Evolutionary conservation across 1,140 invertebrate species (phyloP), one percentile per base, ranked within the genome.

Genomic region (Onthophagus taurus): DNA sequence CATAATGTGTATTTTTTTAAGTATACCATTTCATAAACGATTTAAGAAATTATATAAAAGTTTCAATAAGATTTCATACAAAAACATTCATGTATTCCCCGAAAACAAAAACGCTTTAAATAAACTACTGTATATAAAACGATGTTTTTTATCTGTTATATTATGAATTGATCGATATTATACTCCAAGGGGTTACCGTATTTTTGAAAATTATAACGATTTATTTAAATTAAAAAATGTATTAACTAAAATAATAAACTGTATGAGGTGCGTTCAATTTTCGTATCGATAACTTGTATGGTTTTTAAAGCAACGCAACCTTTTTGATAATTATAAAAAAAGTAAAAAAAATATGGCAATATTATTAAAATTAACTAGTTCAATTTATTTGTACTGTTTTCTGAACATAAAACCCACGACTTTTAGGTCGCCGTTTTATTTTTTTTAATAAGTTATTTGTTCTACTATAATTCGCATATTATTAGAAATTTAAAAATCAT

Each of bases 1-100:
- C n/a, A 39, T 11, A 11, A 39, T 36, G 37, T 39, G 37, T 39
- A 39, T 39, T 39, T 39, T 23, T 39, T 39, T 39, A 26, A 20
- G 23, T 26, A 39, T 20, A 39, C 20, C 26, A 29, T 39, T 39
- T 39, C 26, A 26, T 8, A 37, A 36, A 36, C 19, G 34, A 7
- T 21, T 14, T 39, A 26, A 26, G 12, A 39, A 13, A 18, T 13
- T 14, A 20, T 26, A 39, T 39, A 39, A 39, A 39, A 26, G 6
- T 14, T 14, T 16, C 13, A 39, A 6, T n/a, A 5, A 16, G 26
- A 17, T 39, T 39, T 39, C 37, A 26, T 39, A 26, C 23, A 11
- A 39, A 39, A 12, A 39, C 2, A 13, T 38, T 3, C 36, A 11
- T 9, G 4, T n/a, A 8, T 24, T n/a, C 8, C 33, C 2, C 16